Evolutionary conservation across 2,888 invertebrate species (phyloP).

Genomic region (Hirtodrosophila trivittata): DNA sequence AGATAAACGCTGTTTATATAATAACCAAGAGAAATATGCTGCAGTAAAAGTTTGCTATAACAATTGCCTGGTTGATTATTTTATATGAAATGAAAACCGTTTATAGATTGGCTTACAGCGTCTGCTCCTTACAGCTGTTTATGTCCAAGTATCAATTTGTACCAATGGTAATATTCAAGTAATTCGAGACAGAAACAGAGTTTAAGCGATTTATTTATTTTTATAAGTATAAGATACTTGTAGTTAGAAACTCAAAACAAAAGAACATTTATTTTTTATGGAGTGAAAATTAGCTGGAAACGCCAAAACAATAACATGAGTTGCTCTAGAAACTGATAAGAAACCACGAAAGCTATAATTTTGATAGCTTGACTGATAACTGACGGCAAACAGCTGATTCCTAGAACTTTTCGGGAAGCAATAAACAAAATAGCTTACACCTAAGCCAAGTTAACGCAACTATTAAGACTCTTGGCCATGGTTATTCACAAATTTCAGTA

Average conservation of each 20-base stretch:
- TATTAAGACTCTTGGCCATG: too few species aligned
- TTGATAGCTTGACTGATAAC: neutral
- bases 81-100: constrained; percentile 22
- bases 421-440: too few species aligned
- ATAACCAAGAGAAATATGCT: too few species aligned
- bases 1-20: constrained; percentile 14
- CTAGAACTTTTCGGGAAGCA: too few species aligned
- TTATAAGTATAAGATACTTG: too few species aligned
- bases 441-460: too few species aligned
- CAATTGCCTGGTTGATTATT: constrained; percentile 26
- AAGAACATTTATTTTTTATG: too few species aligned
- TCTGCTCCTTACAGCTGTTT: neutral
- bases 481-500: too few species aligned
- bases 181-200: too few species aligned
- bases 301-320: constrained; percentile 4
- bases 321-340: neutral
- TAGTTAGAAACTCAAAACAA: too few species aligned
- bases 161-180: constrained; percentile 21
- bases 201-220: too few species aligned
- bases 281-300: constrained; percentile 31
- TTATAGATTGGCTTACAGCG: neutral
- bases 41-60: too few species aligned
- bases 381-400: neutral
- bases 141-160: constrained; percentile 5
- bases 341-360: neutral